Evolutionary conservation across 2,888 invertebrate genomes (phyloP), one percentile per base, ranked within the genome.

Genomic region (Micropterix aruncella): DNA sequence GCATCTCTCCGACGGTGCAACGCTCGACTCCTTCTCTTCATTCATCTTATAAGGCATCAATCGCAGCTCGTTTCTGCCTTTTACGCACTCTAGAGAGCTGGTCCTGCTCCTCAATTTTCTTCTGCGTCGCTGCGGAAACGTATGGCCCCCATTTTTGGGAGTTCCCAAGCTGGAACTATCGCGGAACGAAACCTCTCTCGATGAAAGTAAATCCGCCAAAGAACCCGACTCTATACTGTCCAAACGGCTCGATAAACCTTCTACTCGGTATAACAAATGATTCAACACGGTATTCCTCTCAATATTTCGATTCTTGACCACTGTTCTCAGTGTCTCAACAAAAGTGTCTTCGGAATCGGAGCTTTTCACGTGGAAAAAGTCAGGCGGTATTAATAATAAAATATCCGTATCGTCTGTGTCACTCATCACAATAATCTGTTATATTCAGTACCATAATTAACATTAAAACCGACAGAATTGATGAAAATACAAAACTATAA

Each of bases 341-440:
- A 65, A 48, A 4, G 70, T 68, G 48, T 70, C 66, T 17, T 76
- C 74, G 1, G 75, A 72, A 18, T 73, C 76, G n/a, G 74, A 70
- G 43, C 70, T 70, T 51, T 74, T 66, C n/a, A 80, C 71, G 18
- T 74, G 58, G 56, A 80, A 84, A 55, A 83, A 79, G 60, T 85
- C 78, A 12, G 88, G 88, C 48, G 87, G 85, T 59, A 88, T 83
- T 53, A 84, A 62, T 54, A 89, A 63, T 50, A 89, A 70, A 56
- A 85, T 78, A 64, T 89, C 88, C 3, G 88, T 89, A 65, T 88
- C 88, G 73, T 87, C 88, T 50, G 70, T 70, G 50, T 70, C 70
- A 70, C 69, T 70, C 70, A 71, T 71, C 42, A 40, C 47, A 47
- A 42, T 19, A 38, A n/a, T n/a, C n/a, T n/a, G n/a, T n/a, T n/a